Conservation (phyloP, 2,113 vertebrate species). For the Bujurquina vittata region DNA sequence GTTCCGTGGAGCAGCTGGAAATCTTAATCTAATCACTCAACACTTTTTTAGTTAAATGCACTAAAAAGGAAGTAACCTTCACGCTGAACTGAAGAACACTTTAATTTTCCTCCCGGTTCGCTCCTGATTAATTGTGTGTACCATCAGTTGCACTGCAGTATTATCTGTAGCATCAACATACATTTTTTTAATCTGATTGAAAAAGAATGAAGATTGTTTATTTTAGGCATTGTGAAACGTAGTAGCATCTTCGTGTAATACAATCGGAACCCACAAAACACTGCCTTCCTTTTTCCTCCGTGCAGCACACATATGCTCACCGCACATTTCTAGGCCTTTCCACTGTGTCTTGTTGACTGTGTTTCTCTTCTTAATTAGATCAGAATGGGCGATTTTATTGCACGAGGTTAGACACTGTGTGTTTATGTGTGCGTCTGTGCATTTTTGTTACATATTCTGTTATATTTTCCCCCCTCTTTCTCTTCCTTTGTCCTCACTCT, state of each 20-base stretch:
- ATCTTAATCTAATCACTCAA: not conserved
- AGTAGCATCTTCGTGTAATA: not conserved
- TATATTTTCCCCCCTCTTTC: conserved; percentile 48
- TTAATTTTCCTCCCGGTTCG: not conserved
- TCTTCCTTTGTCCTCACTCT: conserved; percentile 51
- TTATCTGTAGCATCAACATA: not conserved
- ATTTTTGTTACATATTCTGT: conserved; percentile 71
- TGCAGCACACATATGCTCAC: not conserved
- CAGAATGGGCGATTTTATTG: conserved; percentile 23
- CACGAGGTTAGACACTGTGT: conserved; percentile 27
- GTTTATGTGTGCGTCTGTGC: conserved; percentile 7
- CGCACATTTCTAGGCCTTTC: conserved; percentile 3
- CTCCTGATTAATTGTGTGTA: not conserved
- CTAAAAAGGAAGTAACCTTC: conserved; percentile 4
- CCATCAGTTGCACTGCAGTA: not conserved
- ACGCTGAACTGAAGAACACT: not conserved
- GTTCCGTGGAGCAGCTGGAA: not conserved
- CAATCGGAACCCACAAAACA: conserved; percentile 13
- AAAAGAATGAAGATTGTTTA: not conserved
- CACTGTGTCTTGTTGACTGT: not conserved
- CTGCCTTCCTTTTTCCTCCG: not conserved
- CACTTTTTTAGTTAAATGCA: not conserved
- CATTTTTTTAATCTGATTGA: not conserved
- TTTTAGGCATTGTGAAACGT: not conserved
- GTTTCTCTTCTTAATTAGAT: conserved; percentile 33